Conservation (phyloP, 2,113 vertebrate genomes). For the Alosa alosa region DNA sequence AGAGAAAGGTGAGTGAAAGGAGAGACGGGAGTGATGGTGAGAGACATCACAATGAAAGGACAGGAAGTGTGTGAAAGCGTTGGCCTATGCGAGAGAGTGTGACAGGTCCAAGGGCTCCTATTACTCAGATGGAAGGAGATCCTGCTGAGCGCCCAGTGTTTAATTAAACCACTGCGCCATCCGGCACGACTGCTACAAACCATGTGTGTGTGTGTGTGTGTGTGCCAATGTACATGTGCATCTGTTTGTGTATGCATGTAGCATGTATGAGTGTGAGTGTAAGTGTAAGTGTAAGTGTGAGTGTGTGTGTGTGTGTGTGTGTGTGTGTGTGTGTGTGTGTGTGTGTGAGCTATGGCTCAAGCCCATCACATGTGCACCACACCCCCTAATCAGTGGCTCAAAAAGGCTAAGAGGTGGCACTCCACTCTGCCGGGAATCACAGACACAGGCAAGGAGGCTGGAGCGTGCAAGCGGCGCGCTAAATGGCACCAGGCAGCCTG, state of each 20-base stretch:
- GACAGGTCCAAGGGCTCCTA: neutral
- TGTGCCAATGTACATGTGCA: too few relatives aligned
- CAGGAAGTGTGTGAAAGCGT: neutral
- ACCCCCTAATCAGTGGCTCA: neutral
- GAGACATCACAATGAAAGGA: neutral
- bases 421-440: neutral
- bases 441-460: neutral
- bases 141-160: neutral
- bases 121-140: neutral
- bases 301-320: too few relatives aligned
- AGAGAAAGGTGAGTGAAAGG: neutral
- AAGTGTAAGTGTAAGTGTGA: neutral
- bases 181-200: neutral
- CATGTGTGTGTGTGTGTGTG: neutral
- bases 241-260: neutral
- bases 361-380: neutral
- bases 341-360: neutral
- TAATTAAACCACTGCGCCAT: neutral
- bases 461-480: neutral
- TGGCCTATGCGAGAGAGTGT: neutral
- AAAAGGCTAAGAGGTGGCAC: neutral
- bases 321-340: too few relatives aligned
- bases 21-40: neutral
- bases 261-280: neutral
- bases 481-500: neutral